Evolutionary conservation across 2,797 vertebrate genomes (phyloP).

Genomic region (Morelia viridis): DNA sequence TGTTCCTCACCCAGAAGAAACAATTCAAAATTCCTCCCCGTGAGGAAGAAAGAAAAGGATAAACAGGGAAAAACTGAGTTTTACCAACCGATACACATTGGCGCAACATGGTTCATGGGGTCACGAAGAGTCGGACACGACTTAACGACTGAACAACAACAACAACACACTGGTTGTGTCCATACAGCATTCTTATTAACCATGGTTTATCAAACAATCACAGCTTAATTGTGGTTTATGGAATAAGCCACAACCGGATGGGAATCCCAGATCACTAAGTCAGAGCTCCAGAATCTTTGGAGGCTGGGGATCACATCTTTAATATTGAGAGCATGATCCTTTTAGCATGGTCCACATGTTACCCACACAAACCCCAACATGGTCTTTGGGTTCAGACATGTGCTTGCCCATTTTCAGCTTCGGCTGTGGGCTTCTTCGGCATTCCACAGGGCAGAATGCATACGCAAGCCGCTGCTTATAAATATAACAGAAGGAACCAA

Average conservation of each 20-base stretch:
- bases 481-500: slow-evolving; percentile 22
- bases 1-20: neutral
- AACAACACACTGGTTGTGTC: neutral
- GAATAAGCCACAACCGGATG: neutral
- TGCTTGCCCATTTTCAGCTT: neutral
- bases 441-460: neutral
- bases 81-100: neutral
- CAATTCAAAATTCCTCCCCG: neutral
- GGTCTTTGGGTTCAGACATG: neutral
- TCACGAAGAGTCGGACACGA: no score
- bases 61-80: neutral
- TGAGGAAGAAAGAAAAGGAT: neutral
- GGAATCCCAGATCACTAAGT: neutral
- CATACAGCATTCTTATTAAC: neutral
- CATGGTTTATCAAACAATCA: neutral
- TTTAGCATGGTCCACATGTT: neutral
- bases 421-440: rapidly evolving
- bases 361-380: neutral
- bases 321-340: neutral
- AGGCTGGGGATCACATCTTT: no score
- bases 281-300: neutral
- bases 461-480: neutral
- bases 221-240: neutral
- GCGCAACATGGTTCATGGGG: no score
- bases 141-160: no score